Percentiles rank a stretch among this genome's conserved stretches.
phyloP scores from a whole-genome alignment of 2,113 vertebrate genomes.

The Misgurnus anguillicaudatus region DNA sequence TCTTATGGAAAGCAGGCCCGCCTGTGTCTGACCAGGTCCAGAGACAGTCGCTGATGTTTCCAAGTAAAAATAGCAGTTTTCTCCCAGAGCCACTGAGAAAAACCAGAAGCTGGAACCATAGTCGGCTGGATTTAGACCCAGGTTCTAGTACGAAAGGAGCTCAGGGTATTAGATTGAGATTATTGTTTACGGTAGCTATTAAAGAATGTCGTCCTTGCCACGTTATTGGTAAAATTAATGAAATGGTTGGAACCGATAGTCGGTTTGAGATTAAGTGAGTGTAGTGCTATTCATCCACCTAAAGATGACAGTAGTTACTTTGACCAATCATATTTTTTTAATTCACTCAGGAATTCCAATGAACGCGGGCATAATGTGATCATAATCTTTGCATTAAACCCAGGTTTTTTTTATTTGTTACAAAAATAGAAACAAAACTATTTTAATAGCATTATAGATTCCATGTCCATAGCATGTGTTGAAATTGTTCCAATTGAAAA shows the following conservation, averaged over 20 bases:
- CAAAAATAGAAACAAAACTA: background rate
- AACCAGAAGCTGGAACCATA: conserved; percentile 60
- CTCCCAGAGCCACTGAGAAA: conserved; percentile 59
- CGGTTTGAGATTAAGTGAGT: conserved; percentile 8
- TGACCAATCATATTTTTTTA: conserved; percentile 20
- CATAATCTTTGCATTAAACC: background rate
- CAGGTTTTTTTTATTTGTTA: background rate
- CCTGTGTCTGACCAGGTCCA: conserved; percentile 40
- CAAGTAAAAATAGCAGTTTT: conserved; percentile 53
- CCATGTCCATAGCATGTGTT: conserved; percentile 22
- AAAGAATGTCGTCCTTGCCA: conserved; percentile 72
- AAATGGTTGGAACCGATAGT: background rate
- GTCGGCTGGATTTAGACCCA: conserved; percentile 66
- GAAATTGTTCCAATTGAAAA: conserved; percentile 19
- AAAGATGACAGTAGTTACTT: conserved; percentile 8
- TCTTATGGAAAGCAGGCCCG: conserved; percentile 52
- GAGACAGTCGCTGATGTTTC: conserved; percentile 46
- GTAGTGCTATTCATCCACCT: conserved; percentile 11
- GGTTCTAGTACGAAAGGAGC: conserved; percentile 69
- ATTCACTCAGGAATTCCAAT: conserved; percentile 26
- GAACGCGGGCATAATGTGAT: conserved; percentile 21
- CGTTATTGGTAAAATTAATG: conserved; percentile 43
- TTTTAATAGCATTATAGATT: background rate
- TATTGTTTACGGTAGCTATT: conserved; percentile 73
- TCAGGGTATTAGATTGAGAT: conserved; percentile 66